Evolutionary conservation across 1,140 invertebrate genomes (phyloP).

Genomic region (Temnothorax curvispinosus): DNA sequence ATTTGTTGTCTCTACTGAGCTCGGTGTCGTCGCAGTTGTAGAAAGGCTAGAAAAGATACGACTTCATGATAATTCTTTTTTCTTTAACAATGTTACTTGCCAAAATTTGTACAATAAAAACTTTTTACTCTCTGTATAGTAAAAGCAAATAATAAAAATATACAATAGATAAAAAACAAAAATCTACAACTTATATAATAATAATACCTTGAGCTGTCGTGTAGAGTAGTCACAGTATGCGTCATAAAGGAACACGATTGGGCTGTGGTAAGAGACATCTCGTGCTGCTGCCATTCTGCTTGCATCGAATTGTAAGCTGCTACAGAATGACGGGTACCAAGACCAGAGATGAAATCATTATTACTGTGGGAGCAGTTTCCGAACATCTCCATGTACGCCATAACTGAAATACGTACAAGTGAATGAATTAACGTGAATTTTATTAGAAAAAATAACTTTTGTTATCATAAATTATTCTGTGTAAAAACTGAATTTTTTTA

Average conservation of each 20-base stretch:
- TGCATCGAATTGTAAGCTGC: constrained; percentile 92
- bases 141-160: not conserved
- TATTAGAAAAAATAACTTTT: not conserved
- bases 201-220: constrained; percentile 82
- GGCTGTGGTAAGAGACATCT: constrained; percentile 87
- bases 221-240: constrained; percentile 83
- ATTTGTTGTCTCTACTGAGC: constrained; percentile 79
- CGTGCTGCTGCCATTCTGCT: constrained; percentile 88
- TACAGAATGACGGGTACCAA: constrained; percentile 90
- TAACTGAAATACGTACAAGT: constrained; percentile 89
- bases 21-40: constrained; percentile 81
- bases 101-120: not conserved
- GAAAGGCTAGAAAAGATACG: constrained; percentile 75
- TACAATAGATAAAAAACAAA: not conserved
- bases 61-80: not conserved
- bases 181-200: not conserved
- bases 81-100: not conserved
- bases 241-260: constrained; percentile 88
- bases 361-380: constrained; percentile 93
- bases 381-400: constrained; percentile 98
- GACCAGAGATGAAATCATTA: constrained; percentile 89
- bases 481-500: constrained; percentile 51
- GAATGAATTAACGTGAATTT: constrained; percentile 34
- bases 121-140: not conserved
- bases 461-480: constrained; percentile 53